These are phyloP conservation scores for Tethea ocularis DNA, from an alignment of 2,888 invertebrate species.

Conservation along the genomic window DNA sequence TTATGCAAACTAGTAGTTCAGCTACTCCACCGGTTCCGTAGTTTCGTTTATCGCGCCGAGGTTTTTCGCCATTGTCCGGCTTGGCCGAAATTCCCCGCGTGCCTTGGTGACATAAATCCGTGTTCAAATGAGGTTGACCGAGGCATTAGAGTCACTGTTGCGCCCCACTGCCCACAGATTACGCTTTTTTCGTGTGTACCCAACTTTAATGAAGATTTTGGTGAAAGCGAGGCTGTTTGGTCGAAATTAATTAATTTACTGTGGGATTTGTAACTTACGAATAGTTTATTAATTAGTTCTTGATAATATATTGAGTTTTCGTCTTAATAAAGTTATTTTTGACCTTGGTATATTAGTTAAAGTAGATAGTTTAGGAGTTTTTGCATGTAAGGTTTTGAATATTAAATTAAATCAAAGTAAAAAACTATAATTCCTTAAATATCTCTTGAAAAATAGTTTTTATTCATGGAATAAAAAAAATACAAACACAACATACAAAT, in stretches of 20 bases:
- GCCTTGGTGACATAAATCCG: conserved; percentile 48
- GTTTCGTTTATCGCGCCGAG: conserved; percentile 36
- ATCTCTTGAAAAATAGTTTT: too few relatives aligned
- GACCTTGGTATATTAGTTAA: too few relatives aligned
- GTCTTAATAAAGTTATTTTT: too few relatives aligned
- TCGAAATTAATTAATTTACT: conserved; percentile 21
- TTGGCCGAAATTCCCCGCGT: conserved; percentile 47
- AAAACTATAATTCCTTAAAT: too few relatives aligned
- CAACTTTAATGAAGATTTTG: conserved; percentile 24
- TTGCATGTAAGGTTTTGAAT: too few relatives aligned
- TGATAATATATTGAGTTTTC: neutral
- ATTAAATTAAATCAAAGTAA: too few relatives aligned
- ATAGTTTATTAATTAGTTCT: neutral
- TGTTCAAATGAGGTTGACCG: conserved; percentile 23
- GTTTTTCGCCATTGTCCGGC: conserved; percentile 47
- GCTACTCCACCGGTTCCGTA: conserved; percentile 20
- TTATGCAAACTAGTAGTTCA: conserved; percentile 37
- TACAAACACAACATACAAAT: too few relatives aligned
- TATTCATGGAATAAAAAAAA: too few relatives aligned
- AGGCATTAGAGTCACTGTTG: conserved; percentile 24
- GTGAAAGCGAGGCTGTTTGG: conserved; percentile 14
- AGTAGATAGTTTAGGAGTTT: too few relatives aligned
- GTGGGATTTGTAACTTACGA: neutral
- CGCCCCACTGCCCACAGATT: neutral
- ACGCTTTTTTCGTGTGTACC: conserved; percentile 22